These are phyloP conservation scores for Magallana angulata DNA, from an alignment of 1,140 invertebrate species.

Conservation along the genomic window DNA sequence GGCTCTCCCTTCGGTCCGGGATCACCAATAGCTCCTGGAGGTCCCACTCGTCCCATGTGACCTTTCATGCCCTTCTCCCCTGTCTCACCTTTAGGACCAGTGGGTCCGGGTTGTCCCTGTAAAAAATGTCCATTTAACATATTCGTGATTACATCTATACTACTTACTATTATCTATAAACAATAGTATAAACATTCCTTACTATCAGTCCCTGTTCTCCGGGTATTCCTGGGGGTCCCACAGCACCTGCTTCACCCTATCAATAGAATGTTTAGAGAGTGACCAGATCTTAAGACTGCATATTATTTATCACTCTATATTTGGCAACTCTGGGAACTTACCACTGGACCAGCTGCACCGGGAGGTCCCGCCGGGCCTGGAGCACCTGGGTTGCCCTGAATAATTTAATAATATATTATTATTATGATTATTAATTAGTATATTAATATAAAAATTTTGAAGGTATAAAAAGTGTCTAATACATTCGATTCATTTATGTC, in stretches of 20 bases:
- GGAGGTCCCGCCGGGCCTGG: slow-evolving; percentile 64
- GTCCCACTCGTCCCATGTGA: slow-evolving; percentile 84
- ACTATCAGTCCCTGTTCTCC: slow-evolving; percentile 73
- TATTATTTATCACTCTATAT: neutral
- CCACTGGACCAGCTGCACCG: slow-evolving; percentile 68
- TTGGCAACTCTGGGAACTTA: slow-evolving; percentile 43
- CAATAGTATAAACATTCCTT: slow-evolving; percentile 53
- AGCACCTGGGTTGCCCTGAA: slow-evolving; percentile 67
- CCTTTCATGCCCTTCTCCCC: slow-evolving; percentile 71
- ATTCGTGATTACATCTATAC: neutral
- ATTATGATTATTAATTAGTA: too few species aligned
- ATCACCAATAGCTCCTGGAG: slow-evolving; percentile 72
- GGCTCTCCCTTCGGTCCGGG: slow-evolving; percentile 77
- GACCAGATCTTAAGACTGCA: neutral
- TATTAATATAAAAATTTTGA: too few species aligned
- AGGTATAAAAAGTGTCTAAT: too few species aligned
- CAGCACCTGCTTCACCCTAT: slow-evolving; percentile 83
- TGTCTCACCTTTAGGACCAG: slow-evolving; percentile 71
- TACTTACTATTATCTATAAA: neutral
- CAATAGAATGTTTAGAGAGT: neutral
- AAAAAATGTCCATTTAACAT: neutral
- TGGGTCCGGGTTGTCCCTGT: slow-evolving; percentile 82
- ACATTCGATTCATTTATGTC: neutral
- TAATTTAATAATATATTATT: neutral
- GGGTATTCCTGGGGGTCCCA: slow-evolving; percentile 69